Conservation (phyloP, 2,113 vertebrate genomes). For the Ammodytes marinus region DNA sequence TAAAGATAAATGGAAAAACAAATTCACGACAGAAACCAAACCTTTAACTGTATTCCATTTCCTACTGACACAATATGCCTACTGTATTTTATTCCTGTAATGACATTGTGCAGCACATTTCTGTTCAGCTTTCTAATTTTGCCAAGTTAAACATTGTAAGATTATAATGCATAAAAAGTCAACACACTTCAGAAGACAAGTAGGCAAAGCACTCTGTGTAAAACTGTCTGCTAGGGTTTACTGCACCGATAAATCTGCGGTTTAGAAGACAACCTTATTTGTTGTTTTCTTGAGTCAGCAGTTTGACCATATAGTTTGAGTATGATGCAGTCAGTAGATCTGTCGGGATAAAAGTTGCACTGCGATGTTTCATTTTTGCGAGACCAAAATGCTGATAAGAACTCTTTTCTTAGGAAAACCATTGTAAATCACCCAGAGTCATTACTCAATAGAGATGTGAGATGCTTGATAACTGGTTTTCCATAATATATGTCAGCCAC, state of each 20-base stretch:
- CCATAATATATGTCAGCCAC: not conserved
- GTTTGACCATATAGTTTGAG: not conserved
- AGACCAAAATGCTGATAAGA: not conserved
- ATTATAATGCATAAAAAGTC: not conserved
- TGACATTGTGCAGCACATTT: not conserved
- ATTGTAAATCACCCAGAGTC: not conserved
- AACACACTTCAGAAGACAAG: not conserved
- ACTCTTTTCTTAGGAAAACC: not conserved
- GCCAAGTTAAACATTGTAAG: constrained; percentile 22
- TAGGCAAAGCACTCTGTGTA: not conserved
- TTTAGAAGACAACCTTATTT: constrained; percentile 17
- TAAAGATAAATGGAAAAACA: not conserved
- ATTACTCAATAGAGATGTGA: not conserved
- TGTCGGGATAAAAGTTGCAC: not conserved
- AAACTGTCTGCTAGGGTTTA: not conserved
- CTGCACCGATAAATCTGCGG: not conserved
- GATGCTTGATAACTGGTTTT: no score
- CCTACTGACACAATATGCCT: not conserved
- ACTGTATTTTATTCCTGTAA: not conserved
- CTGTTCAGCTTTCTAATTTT: not conserved
- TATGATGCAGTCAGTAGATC: not conserved
- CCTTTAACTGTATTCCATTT: not conserved
- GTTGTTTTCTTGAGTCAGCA: not conserved
- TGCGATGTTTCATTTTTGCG: not conserved
- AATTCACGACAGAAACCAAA: not conserved